Conservation (phyloP, 2,797 vertebrate species). For the Telmatherina bonti region DNA sequence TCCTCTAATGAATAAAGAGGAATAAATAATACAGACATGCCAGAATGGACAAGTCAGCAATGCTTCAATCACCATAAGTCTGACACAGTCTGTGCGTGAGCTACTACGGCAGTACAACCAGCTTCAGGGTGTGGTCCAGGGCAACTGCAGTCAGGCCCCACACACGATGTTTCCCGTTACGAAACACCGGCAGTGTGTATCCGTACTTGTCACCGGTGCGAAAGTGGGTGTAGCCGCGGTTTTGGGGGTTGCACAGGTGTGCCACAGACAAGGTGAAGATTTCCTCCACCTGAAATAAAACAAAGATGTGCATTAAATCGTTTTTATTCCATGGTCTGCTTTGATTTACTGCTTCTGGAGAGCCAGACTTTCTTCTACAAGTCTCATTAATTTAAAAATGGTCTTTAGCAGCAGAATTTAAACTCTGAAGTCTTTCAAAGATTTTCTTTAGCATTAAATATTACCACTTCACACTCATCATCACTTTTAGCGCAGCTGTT, state of each 20-base stretch:
- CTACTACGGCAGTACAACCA: constrained; percentile 68
- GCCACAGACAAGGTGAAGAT: constrained; percentile 88
- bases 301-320: background rate
- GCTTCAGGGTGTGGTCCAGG: constrained; percentile 85
- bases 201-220: constrained; percentile 79
- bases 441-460: too few species aligned
- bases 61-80: background rate
- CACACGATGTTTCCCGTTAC: constrained; percentile 86
- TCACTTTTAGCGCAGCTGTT: background rate
- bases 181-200: constrained; percentile 91
- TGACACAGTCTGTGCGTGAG: background rate
- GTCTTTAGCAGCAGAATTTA: background rate
- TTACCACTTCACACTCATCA: too few species aligned
- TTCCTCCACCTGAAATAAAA: constrained; percentile 87
- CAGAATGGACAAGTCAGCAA: too few species aligned
- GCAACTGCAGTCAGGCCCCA: constrained; percentile 92
- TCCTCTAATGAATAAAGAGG: background rate
- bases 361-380: too few species aligned
- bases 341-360: too few species aligned
- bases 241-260: constrained; percentile 85
- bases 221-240: constrained; percentile 92
- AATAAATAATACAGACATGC: too few species aligned
- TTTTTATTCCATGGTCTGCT: background rate
- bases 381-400: background rate
- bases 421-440: too few species aligned